Conservation (phyloP, 2,113 vertebrate genomes). For the Eubucco bourcierii region DNA sequence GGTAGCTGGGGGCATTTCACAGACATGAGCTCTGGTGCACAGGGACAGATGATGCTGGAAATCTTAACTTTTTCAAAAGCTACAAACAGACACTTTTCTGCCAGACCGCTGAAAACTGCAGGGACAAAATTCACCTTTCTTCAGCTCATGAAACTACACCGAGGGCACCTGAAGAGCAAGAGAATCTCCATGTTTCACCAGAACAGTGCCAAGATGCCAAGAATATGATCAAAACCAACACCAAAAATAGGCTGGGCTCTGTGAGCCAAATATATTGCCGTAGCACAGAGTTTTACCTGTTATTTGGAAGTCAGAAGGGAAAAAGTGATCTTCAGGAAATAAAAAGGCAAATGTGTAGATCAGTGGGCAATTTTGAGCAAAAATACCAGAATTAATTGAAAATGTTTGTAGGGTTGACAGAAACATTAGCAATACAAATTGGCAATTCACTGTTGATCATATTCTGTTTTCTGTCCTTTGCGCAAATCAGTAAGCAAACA, state of each 20-base stretch:
- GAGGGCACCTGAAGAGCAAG: neutral
- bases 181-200: neutral
- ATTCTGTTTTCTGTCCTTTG: neutral
- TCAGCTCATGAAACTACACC: neutral
- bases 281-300: neutral
- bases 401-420: neutral
- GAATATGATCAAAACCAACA: neutral
- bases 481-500: neutral
- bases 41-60: neutral
- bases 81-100: neutral
- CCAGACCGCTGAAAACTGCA: neutral
- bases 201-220: neutral
- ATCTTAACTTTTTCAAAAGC: neutral
- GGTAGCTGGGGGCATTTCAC: neutral
- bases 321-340: neutral
- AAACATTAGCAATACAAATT: neutral
- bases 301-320: neutral
- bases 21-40: neutral
- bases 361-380: neutral
- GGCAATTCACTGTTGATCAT: neutral
- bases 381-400: neutral
- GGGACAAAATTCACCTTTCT: neutral
- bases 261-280: neutral
- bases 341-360: neutral
- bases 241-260: neutral